Percentiles rank a stretch among this genome's conserved stretches.
Evolutionary conservation across 2,888 invertebrate species (phyloP).

Genomic region (Zootermopsis nevadensis): DNA sequence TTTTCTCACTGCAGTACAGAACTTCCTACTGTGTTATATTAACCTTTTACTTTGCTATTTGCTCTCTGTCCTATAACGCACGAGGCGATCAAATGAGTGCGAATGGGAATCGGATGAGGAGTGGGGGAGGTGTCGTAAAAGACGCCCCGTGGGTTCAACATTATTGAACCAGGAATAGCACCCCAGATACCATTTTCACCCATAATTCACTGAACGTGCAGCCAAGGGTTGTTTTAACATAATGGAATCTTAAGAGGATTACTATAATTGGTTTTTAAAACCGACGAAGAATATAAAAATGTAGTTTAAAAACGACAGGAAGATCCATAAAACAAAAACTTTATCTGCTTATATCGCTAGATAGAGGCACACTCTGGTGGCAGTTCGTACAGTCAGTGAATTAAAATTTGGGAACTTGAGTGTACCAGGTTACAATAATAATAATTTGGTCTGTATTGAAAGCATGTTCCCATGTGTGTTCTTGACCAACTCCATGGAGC

Average conservation of each 20-base stretch:
- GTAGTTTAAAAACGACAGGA: constrained; percentile 14
- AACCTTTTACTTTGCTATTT: background rate
- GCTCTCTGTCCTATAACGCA: background rate
- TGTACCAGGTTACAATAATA: background rate
- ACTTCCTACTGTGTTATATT: background rate
- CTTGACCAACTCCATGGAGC: too few relatives aligned
- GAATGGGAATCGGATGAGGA: background rate
- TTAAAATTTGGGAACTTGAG: background rate
- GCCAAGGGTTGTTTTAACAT: background rate
- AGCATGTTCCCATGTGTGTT: too few relatives aligned
- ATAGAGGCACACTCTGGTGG: background rate
- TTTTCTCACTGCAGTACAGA: background rate
- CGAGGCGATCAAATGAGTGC: background rate
- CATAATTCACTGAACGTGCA: background rate
- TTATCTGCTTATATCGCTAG: constrained; percentile 9
- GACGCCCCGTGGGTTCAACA: background rate
- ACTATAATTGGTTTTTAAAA: constrained; percentile 31
- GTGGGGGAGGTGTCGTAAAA: background rate
- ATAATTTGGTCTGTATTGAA: background rate
- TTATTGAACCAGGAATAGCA: background rate
- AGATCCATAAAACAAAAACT: background rate
- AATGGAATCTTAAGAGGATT: constrained; percentile 33
- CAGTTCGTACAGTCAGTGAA: background rate
- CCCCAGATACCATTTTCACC: background rate
- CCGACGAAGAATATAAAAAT: background rate